Conservation (phyloP, 2,888 invertebrate genomes). For the Malthinus flaveolus region DNA sequence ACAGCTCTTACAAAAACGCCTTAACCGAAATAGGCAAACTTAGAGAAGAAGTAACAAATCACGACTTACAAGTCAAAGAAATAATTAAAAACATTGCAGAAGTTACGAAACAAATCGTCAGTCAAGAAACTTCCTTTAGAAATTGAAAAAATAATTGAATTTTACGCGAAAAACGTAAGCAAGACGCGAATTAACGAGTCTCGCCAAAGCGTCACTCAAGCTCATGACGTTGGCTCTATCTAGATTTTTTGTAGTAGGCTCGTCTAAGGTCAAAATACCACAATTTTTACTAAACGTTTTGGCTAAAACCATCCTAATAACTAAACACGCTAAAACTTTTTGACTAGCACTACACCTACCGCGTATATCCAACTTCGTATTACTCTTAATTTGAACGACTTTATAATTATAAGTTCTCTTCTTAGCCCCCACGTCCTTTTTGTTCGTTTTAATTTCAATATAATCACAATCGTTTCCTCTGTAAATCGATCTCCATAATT, state of each 20-base stretch:
- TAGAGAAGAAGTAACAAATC: slow-evolving; percentile 35
- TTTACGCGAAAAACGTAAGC: slow-evolving; percentile 59
- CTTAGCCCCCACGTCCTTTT: slow-evolving; percentile 41
- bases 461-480: slow-evolving; percentile 94
- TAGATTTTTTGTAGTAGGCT: slow-evolving; percentile 98
- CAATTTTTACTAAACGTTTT: slow-evolving; percentile 96
- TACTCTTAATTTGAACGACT: slow-evolving; percentile 89
- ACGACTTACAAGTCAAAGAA: slow-evolving; percentile 49
- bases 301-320: slow-evolving; percentile 94
- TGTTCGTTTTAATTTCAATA: slow-evolving; percentile 85
- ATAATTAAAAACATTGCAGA: slow-evolving; percentile 59
- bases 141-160: slow-evolving; percentile 67
- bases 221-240: slow-evolving; percentile 87
- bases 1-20: slow-evolving; percentile 57
- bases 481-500: slow-evolving; percentile 79
- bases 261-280: slow-evolving; percentile 94
- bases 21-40: slow-evolving; percentile 56
- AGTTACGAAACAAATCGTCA: slow-evolving; percentile 62
- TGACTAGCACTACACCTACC: slow-evolving; percentile 98
- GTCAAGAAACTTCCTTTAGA: slow-evolving; percentile 56
- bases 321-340: slow-evolving; percentile 92
- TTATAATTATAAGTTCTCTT: slow-evolving; percentile 63
- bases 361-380: slow-evolving; percentile 91
- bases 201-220: slow-evolving; percentile 75
- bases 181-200: slow-evolving; percentile 66